Evolutionary conservation across 2,888 invertebrate genomes (phyloP).

Genomic region (Mesochorus sp.): DNA sequence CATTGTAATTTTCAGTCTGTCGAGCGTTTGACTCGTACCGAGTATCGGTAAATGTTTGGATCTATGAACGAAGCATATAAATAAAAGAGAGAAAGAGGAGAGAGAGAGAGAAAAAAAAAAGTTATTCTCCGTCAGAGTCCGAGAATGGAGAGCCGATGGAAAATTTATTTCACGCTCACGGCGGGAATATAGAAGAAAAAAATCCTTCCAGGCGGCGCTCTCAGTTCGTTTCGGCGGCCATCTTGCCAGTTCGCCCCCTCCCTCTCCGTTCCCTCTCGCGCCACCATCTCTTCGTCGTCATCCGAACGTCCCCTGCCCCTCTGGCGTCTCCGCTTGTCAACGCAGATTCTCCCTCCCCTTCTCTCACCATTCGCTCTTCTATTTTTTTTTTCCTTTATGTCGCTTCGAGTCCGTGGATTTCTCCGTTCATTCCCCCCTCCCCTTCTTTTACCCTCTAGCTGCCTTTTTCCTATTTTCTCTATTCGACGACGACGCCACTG

Average conservation of each 20-base stretch:
- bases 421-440: slow-evolving; percentile 40
- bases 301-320: slow-evolving; percentile 42
- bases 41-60: too few relatives aligned
- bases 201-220: slow-evolving; percentile 78
- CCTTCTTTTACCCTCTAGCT: slow-evolving; percentile 52
- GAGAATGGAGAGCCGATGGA: slow-evolving; percentile 54
- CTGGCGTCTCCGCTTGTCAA: slow-evolving; percentile 19
- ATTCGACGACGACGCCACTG: slow-evolving; percentile 46
- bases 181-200: slow-evolving; percentile 77
- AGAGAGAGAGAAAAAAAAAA: slow-evolving; percentile 2
- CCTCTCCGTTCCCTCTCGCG: slow-evolving; percentile 24
- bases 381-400: slow-evolving; percentile 46
- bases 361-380: slow-evolving; percentile 53
- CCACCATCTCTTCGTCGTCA: slow-evolving; percentile 43
- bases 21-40: too few relatives aligned
- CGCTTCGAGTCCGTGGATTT: slow-evolving; percentile 57
- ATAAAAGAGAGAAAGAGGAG: not conserved
- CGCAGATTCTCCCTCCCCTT: slow-evolving; percentile 40
- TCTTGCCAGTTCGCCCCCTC: slow-evolving; percentile 72
- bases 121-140: slow-evolving; percentile 9
- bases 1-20: too few relatives aligned
- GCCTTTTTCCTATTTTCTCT: slow-evolving; percentile 50
- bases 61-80: too few relatives aligned
- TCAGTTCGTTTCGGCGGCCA: slow-evolving; percentile 74
- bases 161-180: slow-evolving; percentile 66